Conservation (phyloP, 1,140 invertebrate species). For the Aphis gossypii region DNA sequence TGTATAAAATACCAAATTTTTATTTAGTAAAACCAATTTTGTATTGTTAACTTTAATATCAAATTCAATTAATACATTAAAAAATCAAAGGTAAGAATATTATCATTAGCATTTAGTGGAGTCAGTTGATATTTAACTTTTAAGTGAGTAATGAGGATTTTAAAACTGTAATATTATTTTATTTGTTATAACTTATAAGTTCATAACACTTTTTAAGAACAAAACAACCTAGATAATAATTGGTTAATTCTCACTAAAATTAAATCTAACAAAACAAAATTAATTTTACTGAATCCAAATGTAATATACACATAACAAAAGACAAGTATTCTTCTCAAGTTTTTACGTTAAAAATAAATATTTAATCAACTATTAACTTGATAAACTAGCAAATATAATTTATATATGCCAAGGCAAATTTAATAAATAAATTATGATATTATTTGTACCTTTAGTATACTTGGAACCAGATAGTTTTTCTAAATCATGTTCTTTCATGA, state of each 20-base stretch:
- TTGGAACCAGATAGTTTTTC: neutral
- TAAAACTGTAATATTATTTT: neutral
- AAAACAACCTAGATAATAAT: neutral
- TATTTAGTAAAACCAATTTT: neutral
- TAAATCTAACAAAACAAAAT: neutral
- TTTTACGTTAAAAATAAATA: neutral
- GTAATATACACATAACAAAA: neutral
- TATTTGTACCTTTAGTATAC: neutral
- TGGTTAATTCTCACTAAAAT: neutral
- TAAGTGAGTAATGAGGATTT: neutral
- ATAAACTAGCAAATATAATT: neutral
- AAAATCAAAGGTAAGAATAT: neutral
- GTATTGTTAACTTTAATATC: neutral
- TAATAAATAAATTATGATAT: neutral
- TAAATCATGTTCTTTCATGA: constrained; percentile 44
- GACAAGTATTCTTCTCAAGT: too few relatives aligned
- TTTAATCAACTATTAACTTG: neutral
- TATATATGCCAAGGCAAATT: neutral
- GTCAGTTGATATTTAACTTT: neutral
- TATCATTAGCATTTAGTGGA: neutral
- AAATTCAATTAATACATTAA: neutral
- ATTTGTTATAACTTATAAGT: neutral
- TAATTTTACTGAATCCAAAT: neutral
- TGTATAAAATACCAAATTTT: neutral
- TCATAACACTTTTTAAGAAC: too few relatives aligned